Conservation (phyloP, 2,797 vertebrate species). For the Scomberomorus guttatus region DNA sequence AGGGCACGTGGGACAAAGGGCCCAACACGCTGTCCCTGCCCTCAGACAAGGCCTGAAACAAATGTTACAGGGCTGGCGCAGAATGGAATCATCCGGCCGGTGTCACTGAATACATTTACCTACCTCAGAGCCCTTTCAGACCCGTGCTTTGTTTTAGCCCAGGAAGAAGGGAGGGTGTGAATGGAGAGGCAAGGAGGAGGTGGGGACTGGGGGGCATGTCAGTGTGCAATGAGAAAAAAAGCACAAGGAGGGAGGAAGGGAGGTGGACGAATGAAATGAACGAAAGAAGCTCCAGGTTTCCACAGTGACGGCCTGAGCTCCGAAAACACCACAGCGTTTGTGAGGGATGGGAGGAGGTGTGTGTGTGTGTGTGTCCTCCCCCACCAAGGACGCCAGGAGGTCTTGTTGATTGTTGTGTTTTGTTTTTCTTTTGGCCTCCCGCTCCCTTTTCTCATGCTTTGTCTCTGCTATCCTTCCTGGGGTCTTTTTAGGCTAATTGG, state of each 20-base stretch:
- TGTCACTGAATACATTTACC: conserved; percentile 99
- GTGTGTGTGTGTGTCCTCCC: conserved; percentile 40
- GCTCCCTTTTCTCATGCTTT: conserved; percentile 66
- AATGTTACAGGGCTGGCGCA: conserved; percentile 93
- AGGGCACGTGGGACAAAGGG: conserved; percentile 93
- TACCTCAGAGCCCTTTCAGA: conserved; percentile 96
- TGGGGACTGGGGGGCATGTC: conserved; percentile 64
- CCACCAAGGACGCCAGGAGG: conserved; percentile 70
- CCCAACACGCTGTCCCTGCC: conserved; percentile 92
- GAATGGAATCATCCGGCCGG: conserved; percentile 98
- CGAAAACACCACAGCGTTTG: conserved; percentile 74
- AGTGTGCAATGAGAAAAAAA: conserved; percentile 79
- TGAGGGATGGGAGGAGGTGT: conserved; percentile 62
- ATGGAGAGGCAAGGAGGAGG: conserved; percentile 82
- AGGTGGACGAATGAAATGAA: conserved; percentile 73
- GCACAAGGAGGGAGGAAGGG: conserved; percentile 70
- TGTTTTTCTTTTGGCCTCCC: conserved; percentile 73
- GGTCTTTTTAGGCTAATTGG: conserved; percentile 86
- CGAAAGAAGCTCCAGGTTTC: conserved; percentile 85
- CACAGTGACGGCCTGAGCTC: conserved; percentile 88
- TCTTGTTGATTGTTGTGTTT: conserved; percentile 83
- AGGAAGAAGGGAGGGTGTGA: conserved; percentile 86
- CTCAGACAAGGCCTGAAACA: conserved; percentile 99
- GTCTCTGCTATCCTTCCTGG: conserved; percentile 74
- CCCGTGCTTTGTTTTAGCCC: conserved; percentile 85